Evolutionary conservation across 2,888 invertebrate genomes (phyloP), one percentile per base, ranked within the genome.

Genomic region (Thyatira batis): DNA sequence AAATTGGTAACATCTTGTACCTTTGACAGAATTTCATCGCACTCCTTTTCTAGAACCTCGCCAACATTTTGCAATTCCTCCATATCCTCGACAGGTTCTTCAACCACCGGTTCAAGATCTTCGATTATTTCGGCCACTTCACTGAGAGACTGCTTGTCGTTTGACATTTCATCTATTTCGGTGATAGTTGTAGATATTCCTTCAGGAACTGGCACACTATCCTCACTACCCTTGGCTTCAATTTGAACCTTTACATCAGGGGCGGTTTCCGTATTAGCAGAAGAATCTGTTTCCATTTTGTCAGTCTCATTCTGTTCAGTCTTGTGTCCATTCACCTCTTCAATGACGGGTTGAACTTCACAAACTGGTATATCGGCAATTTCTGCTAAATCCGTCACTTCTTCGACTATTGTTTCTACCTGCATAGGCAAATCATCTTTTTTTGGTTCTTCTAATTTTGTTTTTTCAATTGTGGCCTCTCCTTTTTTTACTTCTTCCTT

Each of bases 21-120:
- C 67, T 92, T 92, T 0, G 88, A 89, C 20, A 92, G 63, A 54
- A 92, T 90, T 62, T 92, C 92, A 57, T 87, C 89, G 61, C 92
- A 92, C 73, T 92, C 92, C 60, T 91, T 92, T 57, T 91, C 91
- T 17, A 92, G 73, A 2, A 86, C 89, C 48, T 87, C 85, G 3
- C 88, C 87, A 17, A 84, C 89, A 59, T 85, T 88, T 63, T 87
- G 80, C 23, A 90, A 68, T 1, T 84, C 85, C 57, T 88, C 90
- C 65, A 89, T 82, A 52, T 89, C 90, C 60, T 83, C 82, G 23
- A 54, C 58, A 2, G 88, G 87, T 65, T 91, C 90, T 61, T 90
- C 88, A 0, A 90, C 75, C 1, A 91, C 73, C 0, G 91, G 89
- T 53, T 78, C 85, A 6, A 84, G 58, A 56, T 84, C 84, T 27